Percentiles rank a stretch among this genome's conserved stretches.
These are phyloP conservation scores for Lontra canadensis DNA, from an alignment of 2,113 vertebrate species.

Conservation along the genomic window DNA sequence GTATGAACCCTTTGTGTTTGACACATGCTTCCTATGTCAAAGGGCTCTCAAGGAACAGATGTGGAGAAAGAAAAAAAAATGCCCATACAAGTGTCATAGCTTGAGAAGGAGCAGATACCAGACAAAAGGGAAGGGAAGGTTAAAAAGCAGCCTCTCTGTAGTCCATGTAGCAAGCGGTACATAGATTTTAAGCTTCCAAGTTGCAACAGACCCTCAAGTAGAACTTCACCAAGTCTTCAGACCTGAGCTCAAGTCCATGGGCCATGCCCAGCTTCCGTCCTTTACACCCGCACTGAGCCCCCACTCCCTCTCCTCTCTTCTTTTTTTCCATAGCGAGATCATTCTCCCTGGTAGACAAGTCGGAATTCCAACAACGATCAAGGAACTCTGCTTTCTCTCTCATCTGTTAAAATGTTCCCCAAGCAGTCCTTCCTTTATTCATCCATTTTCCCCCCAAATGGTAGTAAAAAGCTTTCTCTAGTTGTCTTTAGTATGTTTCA, in stretches of 20 bases:
- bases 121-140: background rate
- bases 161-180: background rate
- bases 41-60: background rate
- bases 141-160: background rate
- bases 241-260: background rate
- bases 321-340: background rate
- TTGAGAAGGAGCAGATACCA: slow-evolving; percentile 40
- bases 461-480: background rate
- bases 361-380: slow-evolving; percentile 11
- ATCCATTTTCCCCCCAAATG: background rate
- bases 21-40: background rate
- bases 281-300: background rate
- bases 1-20: background rate
- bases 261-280: background rate
- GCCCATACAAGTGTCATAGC: background rate
- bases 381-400: slow-evolving; percentile 37
- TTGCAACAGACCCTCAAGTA: background rate
- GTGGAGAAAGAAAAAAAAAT: background rate
- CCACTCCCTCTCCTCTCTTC: background rate
- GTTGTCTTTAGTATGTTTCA: background rate
- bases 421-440: background rate
- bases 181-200: background rate
- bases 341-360: slow-evolving; percentile 28
- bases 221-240: background rate
- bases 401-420: slow-evolving; percentile 30